A percentile compares a stretch with the other conserved stretches of the same genome.
Conservation (phyloP, 2,888 invertebrate genomes). For the Theretra japonica region DNA sequence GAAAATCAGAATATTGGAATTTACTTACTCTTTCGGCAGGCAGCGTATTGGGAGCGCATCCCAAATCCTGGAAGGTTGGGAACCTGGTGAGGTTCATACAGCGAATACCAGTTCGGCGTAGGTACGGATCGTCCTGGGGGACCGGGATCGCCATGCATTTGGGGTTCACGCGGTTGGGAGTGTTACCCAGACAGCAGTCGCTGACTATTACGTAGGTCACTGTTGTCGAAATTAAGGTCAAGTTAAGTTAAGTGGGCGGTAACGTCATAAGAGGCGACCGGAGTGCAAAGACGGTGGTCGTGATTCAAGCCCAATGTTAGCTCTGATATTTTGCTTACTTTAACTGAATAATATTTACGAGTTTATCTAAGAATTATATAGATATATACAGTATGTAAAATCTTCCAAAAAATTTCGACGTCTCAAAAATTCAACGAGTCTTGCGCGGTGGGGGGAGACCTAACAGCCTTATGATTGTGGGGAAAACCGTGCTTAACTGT, state of each 20-base stretch:
- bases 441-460: too few species aligned
- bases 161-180: conserved; percentile 40
- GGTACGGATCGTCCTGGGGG: conserved; percentile 54
- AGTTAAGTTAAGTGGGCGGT: background rate
- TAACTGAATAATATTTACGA: too few species aligned
- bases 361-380: too few species aligned
- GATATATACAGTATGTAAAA: too few species aligned
- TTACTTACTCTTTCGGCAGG: conserved; percentile 53
- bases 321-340: conserved; percentile 34
- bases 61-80: conserved; percentile 53
- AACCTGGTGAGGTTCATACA: conserved; percentile 60
- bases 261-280: too few species aligned
- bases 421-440: too few species aligned
- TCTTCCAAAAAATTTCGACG: too few species aligned
- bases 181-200: conserved; percentile 32
- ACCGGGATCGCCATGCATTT: conserved; percentile 53
- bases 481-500: too few species aligned
- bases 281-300: too few species aligned
- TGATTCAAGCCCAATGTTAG: too few species aligned
- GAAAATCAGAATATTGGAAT: too few species aligned
- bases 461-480: too few species aligned
- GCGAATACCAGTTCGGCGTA: conserved; percentile 48
- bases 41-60: conserved; percentile 49
- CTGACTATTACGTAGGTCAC: conserved; percentile 3
- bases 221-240: background rate